phyloP scores from a whole-genome alignment of 2,113 vertebrate genomes.

The Phaethon lepturus region DNA sequence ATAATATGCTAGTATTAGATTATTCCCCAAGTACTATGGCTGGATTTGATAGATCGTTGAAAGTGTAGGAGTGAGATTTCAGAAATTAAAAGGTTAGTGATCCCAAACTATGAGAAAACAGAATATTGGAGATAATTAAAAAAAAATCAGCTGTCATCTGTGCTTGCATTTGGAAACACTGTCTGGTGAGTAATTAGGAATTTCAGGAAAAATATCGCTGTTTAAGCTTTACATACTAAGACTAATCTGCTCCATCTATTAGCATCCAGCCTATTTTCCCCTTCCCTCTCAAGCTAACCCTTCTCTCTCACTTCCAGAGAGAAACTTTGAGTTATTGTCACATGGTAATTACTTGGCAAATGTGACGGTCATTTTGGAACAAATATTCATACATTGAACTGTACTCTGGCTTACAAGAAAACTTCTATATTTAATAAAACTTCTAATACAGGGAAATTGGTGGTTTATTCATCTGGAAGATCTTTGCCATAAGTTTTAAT shows the following conservation, averaged over 20 bases:
- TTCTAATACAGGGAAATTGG: background rate
- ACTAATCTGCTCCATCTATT: background rate
- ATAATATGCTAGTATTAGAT: background rate
- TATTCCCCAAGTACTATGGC: background rate
- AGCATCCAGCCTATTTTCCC: background rate
- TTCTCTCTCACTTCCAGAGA: background rate
- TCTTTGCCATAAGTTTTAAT: background rate
- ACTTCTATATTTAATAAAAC: background rate
- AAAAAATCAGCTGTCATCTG: background rate
- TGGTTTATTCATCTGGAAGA: background rate
- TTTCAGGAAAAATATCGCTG: background rate
- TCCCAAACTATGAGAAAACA: background rate
- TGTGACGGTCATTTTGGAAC: background rate
- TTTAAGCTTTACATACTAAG: background rate
- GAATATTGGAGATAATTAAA: background rate
- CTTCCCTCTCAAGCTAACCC: background rate
- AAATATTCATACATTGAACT: background rate
- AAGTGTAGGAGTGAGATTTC: background rate
- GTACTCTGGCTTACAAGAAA: background rate
- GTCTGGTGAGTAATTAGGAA: background rate
- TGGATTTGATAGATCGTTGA: background rate
- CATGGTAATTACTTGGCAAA: background rate
- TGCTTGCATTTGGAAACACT: background rate
- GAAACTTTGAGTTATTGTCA: background rate
- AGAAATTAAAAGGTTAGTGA: background rate